Evolutionary conservation across 2,888 invertebrate species (phyloP).

Genomic region (Nemoura dubitans): DNA sequence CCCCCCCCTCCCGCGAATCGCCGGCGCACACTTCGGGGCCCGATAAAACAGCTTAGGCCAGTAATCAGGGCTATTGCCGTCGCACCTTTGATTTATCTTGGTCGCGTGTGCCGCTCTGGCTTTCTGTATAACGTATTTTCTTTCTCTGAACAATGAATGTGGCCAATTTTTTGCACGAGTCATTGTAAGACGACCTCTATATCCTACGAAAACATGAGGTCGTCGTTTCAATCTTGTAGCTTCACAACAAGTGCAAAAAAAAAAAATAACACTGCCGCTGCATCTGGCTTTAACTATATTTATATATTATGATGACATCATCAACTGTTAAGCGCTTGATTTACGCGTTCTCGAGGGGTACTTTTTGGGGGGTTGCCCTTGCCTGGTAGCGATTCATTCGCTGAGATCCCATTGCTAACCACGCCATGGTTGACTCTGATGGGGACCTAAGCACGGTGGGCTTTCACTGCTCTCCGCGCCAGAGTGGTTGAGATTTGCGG

Average conservation of each 20-base stretch:
- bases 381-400: background rate
- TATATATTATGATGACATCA: background rate
- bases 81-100: background rate
- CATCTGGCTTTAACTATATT: background rate
- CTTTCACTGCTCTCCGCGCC: background rate
- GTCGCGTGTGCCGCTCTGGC: background rate
- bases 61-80: background rate
- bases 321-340: background rate
- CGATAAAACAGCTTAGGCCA: background rate
- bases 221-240: too few species aligned
- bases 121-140: background rate
- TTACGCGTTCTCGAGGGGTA: background rate
- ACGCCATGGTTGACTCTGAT: background rate
- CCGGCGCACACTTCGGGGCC: background rate
- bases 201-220: too few species aligned
- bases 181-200: too few species aligned
- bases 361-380: background rate
- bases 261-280: background rate
- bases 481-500: background rate
- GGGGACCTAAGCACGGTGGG: background rate
- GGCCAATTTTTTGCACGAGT: too few species aligned
- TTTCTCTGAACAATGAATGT: background rate
- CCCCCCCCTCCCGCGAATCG: background rate
- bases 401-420: background rate
- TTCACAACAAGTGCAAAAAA: too few species aligned